Evolutionary conservation across 1,140 invertebrate genomes (phyloP).

Genomic region (Trachelipus rathkii): DNA sequence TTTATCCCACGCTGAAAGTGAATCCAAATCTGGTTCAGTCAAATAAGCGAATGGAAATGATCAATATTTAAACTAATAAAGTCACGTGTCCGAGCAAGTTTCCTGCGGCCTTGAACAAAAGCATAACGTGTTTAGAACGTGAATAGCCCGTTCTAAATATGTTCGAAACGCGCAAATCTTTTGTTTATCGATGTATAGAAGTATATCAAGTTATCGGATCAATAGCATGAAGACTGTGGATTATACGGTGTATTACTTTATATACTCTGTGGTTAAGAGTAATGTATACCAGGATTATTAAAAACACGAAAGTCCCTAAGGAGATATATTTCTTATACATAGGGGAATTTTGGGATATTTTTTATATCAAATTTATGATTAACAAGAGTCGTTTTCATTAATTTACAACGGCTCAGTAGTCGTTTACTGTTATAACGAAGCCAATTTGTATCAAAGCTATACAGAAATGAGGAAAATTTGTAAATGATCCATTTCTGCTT

Average conservation of each 20-base stretch:
- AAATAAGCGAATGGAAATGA: conserved; percentile 1
- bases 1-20: background rate
- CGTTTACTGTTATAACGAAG: too few species aligned
- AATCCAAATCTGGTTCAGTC: background rate
- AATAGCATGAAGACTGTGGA: background rate
- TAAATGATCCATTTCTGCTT: too few species aligned
- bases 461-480: too few species aligned
- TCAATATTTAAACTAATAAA: conserved; percentile 14
- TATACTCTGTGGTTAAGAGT: background rate
- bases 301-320: background rate
- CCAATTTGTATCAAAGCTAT: too few species aligned
- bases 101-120: conserved; percentile 8
- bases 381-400: too few species aligned
- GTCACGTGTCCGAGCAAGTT: background rate
- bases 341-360: background rate
- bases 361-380: background rate
- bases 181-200: conserved; percentile 10
- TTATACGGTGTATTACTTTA: background rate
- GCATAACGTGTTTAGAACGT: background rate
- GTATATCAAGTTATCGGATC: conserved; percentile 3
- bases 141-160: conserved; percentile 1
- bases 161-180: background rate
- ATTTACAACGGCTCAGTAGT: too few species aligned
- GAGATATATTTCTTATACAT: background rate
- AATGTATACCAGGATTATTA: background rate